These are phyloP conservation scores for Chloroceryle amazona DNA, from an alignment of 2,797 vertebrate species.

Conservation along the genomic window DNA sequence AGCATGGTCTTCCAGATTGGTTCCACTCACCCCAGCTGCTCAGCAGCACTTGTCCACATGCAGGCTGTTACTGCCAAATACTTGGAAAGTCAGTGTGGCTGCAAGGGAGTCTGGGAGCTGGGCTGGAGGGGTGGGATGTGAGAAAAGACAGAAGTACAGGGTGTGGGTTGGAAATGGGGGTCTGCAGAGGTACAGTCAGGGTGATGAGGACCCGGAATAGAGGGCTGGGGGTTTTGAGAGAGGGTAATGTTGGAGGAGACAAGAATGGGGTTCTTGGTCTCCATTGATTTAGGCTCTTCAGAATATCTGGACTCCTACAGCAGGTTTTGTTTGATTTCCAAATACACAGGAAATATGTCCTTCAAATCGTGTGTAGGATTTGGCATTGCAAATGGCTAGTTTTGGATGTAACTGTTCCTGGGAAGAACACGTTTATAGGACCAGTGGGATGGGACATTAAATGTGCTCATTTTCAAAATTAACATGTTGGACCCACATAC, in stretches of 20 bases:
- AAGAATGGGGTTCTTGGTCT: not conserved
- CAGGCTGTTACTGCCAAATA: not conserved
- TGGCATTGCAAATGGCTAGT: rapidly evolving
- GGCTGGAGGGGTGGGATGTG: not conserved
- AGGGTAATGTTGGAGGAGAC: not conserved
- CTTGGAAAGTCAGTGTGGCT: not conserved
- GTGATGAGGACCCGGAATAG: too few relatives aligned
- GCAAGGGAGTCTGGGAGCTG: not conserved
- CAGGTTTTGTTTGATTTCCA: not conserved
- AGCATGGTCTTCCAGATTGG: rapidly evolving
- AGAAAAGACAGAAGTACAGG: not conserved
- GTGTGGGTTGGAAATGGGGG: not conserved
- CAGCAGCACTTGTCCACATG: not conserved
- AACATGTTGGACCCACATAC: rapidly evolving
- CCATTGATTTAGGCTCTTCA: not conserved
- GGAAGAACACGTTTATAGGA: not conserved
- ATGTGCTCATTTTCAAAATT: not conserved
- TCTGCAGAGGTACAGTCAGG: not conserved
- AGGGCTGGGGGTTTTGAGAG: not conserved
- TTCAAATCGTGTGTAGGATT: not conserved
- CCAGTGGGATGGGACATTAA: not conserved
- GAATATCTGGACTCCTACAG: not conserved
- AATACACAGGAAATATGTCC: not conserved
- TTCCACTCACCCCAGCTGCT: not conserved
- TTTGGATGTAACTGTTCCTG: not conserved